phyloP scores from a whole-genome alignment of 2,888 invertebrate genomes.

The Hydraecia micacea region DNA sequence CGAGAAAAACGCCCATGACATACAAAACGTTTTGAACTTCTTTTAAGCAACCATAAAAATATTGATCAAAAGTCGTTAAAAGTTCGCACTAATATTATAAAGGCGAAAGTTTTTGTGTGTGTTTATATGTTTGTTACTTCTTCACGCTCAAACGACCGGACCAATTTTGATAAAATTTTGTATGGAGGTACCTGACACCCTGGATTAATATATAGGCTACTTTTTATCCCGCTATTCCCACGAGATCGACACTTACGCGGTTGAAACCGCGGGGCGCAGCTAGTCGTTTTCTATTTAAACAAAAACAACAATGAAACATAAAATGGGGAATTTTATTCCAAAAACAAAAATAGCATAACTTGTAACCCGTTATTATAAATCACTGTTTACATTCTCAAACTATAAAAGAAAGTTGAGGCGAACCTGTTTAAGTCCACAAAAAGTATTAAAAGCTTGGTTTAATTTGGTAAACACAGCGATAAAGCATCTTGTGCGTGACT shows the following conservation, averaged over 20 bases:
- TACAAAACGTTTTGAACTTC: neutral
- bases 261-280: no score
- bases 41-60: neutral
- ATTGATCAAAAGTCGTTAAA: neutral
- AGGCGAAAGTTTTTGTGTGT: no score
- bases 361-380: slow-evolving; percentile 51
- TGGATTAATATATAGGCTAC: no score
- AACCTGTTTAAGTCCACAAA: slow-evolving; percentile 63
- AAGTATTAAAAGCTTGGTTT: slow-evolving; percentile 63
- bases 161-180: no score
- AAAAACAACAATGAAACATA: slow-evolving; percentile 21
- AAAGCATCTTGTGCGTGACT: slow-evolving; percentile 73
- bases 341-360: slow-evolving; percentile 39
- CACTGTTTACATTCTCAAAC: slow-evolving; percentile 56
- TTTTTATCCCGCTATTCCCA: no score
- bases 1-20: no score
- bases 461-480: slow-evolving; percentile 72
- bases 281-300: neutral
- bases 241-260: no score
- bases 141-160: no score
- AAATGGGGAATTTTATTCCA: neutral
- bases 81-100: no score
- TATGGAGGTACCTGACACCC: no score
- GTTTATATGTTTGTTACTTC: no score
- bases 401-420: slow-evolving; percentile 62